Conservation (phyloP, 1,140 invertebrate genomes). For the Microplitis mediator region DNA sequence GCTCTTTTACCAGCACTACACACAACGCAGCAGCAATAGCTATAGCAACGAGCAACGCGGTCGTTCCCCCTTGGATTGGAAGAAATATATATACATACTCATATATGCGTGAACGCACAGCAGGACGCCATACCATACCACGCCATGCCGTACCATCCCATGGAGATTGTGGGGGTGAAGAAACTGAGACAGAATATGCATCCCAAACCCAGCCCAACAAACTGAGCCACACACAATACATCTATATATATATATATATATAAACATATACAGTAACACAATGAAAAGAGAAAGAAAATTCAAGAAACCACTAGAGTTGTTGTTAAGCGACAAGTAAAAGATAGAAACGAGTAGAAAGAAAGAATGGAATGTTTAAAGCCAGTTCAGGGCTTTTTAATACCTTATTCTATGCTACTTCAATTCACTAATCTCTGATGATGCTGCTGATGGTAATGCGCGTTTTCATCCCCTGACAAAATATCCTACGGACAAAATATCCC, state of each 20-base stretch:
- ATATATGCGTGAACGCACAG: constrained; percentile 30
- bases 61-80: constrained; percentile 36
- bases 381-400: too few species aligned
- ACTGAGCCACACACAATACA: too few species aligned
- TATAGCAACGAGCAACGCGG: constrained; percentile 24
- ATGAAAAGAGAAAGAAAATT: not conserved
- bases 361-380: constrained; percentile 9
- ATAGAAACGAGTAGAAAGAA: not conserved
- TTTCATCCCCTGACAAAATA: too few species aligned
- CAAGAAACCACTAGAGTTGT: not conserved
- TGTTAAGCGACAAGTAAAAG: not conserved
- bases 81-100: constrained; percentile 33
- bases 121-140: not conserved
- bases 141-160: not conserved
- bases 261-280: not conserved
- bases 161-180: constrained; percentile 16
- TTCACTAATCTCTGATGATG: too few species aligned
- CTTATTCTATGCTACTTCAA: too few species aligned
- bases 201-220: too few species aligned
- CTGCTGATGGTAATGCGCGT: not conserved
- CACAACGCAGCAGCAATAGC: not conserved
- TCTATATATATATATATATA: too few species aligned
- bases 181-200: not conserved
- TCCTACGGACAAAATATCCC: too few species aligned
- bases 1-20: not conserved